phyloP scores from a whole-genome alignment of 2,113 vertebrate genomes.

The Vimba vimba region DNA sequence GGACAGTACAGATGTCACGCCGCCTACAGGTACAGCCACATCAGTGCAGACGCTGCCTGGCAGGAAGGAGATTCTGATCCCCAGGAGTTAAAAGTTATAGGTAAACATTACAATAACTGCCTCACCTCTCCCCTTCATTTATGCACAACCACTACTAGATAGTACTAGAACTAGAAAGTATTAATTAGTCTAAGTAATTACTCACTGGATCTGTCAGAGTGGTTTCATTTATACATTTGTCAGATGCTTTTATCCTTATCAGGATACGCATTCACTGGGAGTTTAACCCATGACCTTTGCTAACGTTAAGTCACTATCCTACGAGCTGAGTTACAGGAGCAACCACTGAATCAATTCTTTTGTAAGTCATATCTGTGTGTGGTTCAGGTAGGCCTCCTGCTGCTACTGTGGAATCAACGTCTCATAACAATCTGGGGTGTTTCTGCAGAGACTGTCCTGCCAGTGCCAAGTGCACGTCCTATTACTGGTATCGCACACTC shows the following conservation, averaged over 20 bases:
- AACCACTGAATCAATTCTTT: not conserved
- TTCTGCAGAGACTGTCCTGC: fast-evolving
- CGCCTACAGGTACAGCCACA: conserved; percentile 45
- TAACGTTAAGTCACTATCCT: not conserved
- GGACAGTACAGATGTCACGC: conserved; percentile 52
- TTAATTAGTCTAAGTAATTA: not conserved
- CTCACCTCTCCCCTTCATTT: no score
- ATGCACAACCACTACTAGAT: not conserved
- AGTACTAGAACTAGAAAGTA: not conserved
- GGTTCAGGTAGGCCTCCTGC: not conserved
- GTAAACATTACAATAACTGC: conserved; percentile 36
- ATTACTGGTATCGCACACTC: conserved; percentile 1
- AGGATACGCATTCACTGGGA: not conserved
- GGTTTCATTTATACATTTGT: not conserved
- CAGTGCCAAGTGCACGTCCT: not conserved
- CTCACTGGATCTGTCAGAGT: not conserved
- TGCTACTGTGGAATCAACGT: fast-evolving
- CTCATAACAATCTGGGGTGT: not conserved
- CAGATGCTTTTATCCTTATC: not conserved
- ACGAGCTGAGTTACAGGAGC: not conserved
- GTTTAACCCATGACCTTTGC: not conserved
- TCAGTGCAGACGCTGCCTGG: fast-evolving
- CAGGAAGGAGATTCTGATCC: not conserved
- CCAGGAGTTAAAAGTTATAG: conserved; percentile 53
- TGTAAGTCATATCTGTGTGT: not conserved